phyloP scores from a whole-genome alignment of 1,140 invertebrate species.

The Lutraria rhynchaena region DNA sequence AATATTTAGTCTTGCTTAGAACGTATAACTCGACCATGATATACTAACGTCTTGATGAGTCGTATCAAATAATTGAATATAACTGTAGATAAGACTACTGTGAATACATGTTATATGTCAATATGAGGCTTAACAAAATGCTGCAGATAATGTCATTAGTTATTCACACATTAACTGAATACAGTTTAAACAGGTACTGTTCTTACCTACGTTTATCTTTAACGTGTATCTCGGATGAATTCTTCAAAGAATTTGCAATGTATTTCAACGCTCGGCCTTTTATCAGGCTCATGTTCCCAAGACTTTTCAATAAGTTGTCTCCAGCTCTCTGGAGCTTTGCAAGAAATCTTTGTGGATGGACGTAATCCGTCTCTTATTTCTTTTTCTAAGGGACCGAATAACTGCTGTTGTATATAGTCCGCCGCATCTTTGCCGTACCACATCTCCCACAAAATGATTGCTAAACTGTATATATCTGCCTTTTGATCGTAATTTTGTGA shows the following conservation, averaged over 20 bases:
- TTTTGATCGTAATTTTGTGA: constrained; percentile 58
- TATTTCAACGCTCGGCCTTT: constrained; percentile 39
- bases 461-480: constrained; percentile 70
- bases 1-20: too few species aligned
- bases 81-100: too few species aligned
- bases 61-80: too few species aligned
- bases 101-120: too few species aligned
- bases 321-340: constrained; percentile 60
- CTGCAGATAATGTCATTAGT: too few species aligned
- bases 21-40: too few species aligned
- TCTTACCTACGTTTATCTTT: too few species aligned
- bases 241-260: constrained; percentile 32
- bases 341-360: constrained; percentile 58
- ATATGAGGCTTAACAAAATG: too few species aligned
- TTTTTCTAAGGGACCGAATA: constrained; percentile 57
- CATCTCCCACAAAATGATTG: constrained; percentile 76
- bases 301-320: constrained; percentile 52
- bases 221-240: constrained; percentile 9
- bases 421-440: constrained; percentile 76
- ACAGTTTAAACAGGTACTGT: too few species aligned
- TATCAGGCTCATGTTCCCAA: constrained; percentile 59
- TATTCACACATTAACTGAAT: too few species aligned
- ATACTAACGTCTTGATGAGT: too few species aligned
- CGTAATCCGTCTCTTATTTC: constrained; percentile 61
- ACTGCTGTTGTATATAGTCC: constrained; percentile 63